phyloP scores from a whole-genome alignment of 2,797 vertebrate species.

The Rhincodon typus region DNA sequence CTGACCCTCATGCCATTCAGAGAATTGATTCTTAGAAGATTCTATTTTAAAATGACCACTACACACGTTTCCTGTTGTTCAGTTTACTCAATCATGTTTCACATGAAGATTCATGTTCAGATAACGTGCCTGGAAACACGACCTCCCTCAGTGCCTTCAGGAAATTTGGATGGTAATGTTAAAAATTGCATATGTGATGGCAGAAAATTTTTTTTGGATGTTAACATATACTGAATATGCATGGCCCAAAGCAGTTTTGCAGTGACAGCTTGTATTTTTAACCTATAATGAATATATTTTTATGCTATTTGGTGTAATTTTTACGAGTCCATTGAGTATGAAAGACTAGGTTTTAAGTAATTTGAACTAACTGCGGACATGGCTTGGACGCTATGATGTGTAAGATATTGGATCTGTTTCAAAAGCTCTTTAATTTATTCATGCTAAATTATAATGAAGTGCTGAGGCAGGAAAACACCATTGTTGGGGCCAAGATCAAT shows the following conservation, averaged over 20 bases:
- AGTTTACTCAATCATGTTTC: background rate
- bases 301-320: background rate
- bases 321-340: background rate
- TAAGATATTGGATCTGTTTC: constrained; percentile 9
- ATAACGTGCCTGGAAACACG: background rate
- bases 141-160: background rate
- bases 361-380: background rate
- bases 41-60: background rate
- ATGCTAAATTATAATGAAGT: too few relatives aligned
- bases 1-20: background rate
- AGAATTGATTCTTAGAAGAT: background rate
- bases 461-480: background rate
- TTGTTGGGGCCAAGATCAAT: constrained; percentile 22
- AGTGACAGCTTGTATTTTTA: background rate
- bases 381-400: background rate
- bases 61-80: background rate
- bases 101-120: background rate
- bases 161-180: background rate
- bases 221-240: background rate
- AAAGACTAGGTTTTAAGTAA: background rate
- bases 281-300: background rate
- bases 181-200: background rate
- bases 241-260: background rate
- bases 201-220: background rate
- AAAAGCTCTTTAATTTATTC: constrained; percentile 19